These are phyloP conservation scores for Channallabes apus DNA, from an alignment of 2,797 vertebrate species.

Conservation along the genomic window DNA sequence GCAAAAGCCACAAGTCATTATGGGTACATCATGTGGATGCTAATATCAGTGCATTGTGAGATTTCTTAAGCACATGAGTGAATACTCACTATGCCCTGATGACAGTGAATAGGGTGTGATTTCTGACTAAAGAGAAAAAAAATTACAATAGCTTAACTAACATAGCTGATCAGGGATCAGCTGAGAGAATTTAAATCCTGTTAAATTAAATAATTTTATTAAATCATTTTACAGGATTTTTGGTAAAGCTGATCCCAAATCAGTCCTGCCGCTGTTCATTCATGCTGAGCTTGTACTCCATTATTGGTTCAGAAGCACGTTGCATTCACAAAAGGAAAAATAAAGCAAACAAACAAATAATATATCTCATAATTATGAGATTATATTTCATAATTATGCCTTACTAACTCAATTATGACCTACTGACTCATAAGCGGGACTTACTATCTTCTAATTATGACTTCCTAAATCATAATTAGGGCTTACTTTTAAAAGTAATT, in stretches of 20 bases:
- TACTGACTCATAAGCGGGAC: too few species aligned
- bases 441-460: too few species aligned
- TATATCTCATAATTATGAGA: too few species aligned
- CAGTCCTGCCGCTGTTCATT: constrained; percentile 17
- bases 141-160: constrained; percentile 1
- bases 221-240: too few species aligned
- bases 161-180: constrained; percentile 33
- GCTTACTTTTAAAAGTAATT: too few species aligned
- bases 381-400: too few species aligned
- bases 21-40: background rate
- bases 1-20: background rate
- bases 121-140: background rate
- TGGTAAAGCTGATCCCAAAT: constrained; percentile 24
- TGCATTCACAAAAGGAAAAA: too few species aligned
- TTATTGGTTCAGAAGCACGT: background rate
- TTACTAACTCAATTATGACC: too few species aligned
- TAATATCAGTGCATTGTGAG: constrained; percentile 2
- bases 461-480: too few species aligned
- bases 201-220: background rate
- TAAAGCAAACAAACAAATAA: too few species aligned
- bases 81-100: background rate
- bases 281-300: constrained; percentile 22
- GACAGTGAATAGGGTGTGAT: constrained; percentile 4
- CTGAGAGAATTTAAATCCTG: background rate
- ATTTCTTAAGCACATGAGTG: background rate